Conservation (phyloP, 2,797 vertebrate genomes). For the Falco columbarius region DNA sequence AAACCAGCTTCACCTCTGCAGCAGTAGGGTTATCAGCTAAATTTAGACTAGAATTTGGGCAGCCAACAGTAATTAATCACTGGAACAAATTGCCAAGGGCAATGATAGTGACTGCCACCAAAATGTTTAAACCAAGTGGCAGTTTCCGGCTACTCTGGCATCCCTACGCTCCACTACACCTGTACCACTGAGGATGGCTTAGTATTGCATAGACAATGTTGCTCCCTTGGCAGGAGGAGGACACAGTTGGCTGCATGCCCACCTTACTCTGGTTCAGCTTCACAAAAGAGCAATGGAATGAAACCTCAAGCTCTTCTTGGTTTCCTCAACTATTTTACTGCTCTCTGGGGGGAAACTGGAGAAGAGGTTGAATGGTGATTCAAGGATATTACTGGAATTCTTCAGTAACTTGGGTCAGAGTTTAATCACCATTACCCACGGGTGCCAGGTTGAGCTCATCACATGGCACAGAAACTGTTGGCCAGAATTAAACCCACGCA, state of each 20-base stretch:
- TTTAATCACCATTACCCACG: not conserved
- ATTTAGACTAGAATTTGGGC: not conserved
- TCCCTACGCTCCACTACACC: not conserved
- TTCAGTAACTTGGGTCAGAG: not conserved
- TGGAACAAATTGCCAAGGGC: not conserved
- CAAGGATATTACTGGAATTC: constrained; percentile 40
- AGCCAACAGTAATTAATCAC: not conserved
- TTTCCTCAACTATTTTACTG: not conserved
- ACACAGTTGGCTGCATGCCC: accelerated
- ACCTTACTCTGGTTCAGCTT: not conserved
- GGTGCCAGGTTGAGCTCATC: constrained; percentile 13
- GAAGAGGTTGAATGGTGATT: not conserved
- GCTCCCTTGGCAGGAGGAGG: not conserved
- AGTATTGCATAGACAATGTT: not conserved
- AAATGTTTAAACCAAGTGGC: not conserved
- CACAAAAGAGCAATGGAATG: not conserved
- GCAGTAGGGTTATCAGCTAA: not conserved
- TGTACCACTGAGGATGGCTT: not conserved
- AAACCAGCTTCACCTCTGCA: not conserved
- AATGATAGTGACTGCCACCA: not conserved
- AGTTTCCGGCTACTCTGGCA: not conserved
- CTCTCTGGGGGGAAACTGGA: not conserved
- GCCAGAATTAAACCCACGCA: not conserved
- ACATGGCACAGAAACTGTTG: not conserved
- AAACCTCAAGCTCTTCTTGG: not conserved